These are phyloP conservation scores for Falco concolor DNA, from an alignment of 2,797 vertebrate species.

Conservation along the genomic window DNA sequence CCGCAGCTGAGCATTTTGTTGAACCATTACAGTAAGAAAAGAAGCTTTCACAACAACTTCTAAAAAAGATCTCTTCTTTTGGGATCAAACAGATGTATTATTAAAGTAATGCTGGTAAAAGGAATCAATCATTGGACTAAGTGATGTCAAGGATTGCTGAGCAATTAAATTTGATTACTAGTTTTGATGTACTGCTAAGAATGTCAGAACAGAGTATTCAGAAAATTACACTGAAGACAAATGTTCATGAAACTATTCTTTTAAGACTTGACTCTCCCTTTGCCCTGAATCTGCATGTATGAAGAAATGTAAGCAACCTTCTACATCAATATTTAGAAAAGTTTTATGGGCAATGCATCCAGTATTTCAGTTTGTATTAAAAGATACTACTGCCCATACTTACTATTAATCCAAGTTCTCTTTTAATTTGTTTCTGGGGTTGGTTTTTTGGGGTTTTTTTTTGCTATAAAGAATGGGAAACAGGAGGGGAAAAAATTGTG, in stretches of 20 bases:
- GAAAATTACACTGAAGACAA: neutral
- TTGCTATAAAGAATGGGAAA: neutral
- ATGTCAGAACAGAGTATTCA: neutral
- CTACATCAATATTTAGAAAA: neutral
- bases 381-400: neutral
- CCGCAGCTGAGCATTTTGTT: neutral
- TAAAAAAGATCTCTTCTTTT: neutral
- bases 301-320: neutral
- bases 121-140: neutral
- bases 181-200: neutral
- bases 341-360: neutral
- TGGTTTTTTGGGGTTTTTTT: neutral
- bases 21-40: neutral
- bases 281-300: neutral
- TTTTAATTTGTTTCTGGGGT: neutral
- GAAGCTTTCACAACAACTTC: neutral
- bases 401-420: neutral
- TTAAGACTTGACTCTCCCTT: neutral
- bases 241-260: neutral
- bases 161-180: neutral
- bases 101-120: neutral
- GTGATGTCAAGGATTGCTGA: neutral
- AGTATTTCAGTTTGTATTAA: neutral
- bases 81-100: neutral
- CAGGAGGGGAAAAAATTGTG: no score